Percentiles rank a stretch among this genome's conserved stretches.
These are phyloP conservation scores for Littorina saxatilis DNA, from an alignment of 1,140 invertebrate species.

Conservation along the genomic window DNA sequence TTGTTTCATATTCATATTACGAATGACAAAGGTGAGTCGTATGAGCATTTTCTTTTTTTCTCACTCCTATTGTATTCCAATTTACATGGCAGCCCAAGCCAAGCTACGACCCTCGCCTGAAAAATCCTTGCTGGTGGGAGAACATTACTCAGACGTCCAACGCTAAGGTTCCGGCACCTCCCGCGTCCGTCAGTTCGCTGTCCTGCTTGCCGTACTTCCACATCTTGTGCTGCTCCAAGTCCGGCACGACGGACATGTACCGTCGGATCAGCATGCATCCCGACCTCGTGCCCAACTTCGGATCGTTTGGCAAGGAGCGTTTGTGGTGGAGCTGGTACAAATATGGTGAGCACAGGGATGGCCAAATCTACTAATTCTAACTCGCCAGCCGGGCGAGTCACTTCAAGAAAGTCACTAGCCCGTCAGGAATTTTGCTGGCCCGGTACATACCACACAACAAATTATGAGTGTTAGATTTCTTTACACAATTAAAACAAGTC, in stretches of 20 bases:
- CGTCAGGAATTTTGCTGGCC: too few species aligned
- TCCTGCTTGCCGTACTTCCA: slow-evolving; percentile 66
- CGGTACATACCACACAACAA: too few species aligned
- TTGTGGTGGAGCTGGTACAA: slow-evolving; percentile 66
- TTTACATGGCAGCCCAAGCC: slow-evolving; percentile 39
- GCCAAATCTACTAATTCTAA: too few species aligned
- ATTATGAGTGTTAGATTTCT: neutral
- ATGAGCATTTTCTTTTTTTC: too few species aligned
- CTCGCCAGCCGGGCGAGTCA: too few species aligned
- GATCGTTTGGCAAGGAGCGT: slow-evolving; percentile 60
- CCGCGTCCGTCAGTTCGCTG: neutral
- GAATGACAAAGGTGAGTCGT: too few species aligned
- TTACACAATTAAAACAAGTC: neutral
- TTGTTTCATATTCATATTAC: too few species aligned
- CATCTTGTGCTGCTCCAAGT: slow-evolving; percentile 64
- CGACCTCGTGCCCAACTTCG: slow-evolving; percentile 56
- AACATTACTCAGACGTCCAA: slow-evolving; percentile 12
- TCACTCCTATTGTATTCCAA: too few species aligned
- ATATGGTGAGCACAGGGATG: slow-evolving; percentile 50
- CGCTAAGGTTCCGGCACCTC: neutral
- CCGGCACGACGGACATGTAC: slow-evolving; percentile 67
- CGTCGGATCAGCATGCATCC: slow-evolving; percentile 57
- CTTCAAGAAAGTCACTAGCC: too few species aligned
- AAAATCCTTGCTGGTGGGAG: slow-evolving; percentile 68
- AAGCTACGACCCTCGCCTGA: slow-evolving; percentile 39